Evolutionary conservation across 2,797 vertebrate species (phyloP), one percentile per base, ranked within the genome.

Genomic region (Micromesistius poutassou): DNA sequence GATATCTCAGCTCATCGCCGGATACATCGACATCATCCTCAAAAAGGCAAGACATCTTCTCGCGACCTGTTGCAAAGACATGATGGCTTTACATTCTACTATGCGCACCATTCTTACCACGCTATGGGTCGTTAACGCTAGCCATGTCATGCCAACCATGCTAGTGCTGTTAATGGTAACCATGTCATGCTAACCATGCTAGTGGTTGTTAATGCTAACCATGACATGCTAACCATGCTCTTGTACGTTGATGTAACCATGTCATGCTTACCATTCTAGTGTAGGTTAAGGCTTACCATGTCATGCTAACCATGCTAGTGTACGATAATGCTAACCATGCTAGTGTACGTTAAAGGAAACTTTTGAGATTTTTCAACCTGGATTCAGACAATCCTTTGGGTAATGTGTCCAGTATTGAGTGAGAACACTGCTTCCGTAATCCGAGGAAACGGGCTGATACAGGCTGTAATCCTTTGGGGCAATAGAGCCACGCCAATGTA

Each of bases 11-110:
- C 95, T 99, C 76, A 99, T 99, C 79, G 97, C 98, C 40, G 98
- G 98, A 80, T 99, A 99, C 85, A 99, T 99, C 68, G 98, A 99
- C 89, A 99, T 99, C 85, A 99, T 99, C 88, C 96, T 99, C 4
- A 99, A 99, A 90, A 99, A 99, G 96, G 98, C 94, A 87, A 92
- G 92, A 28, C 62, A 28, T 68, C 62, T 12, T 28, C 62, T 68
- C 9, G 12, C 4, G 25, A 12, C 25, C 8, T 68, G 25, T 68
- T 28, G 62, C 28, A 68, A 68, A 68, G n/a, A 62, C 55, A 9
- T 25, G n/a, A 12, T 25, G 62, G 62, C 62, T 68, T 68, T 68
- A 30, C 62, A 4, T 68, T 62, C 55, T 62, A 9, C 55, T 22
- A 62, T 62, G 55, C 55, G n/a, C 6, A 0, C 55, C 22, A 22